Base-by-base conservation (phyloP, 2,797 vertebrate genomes). In the Pteropus rufus region DNA sequence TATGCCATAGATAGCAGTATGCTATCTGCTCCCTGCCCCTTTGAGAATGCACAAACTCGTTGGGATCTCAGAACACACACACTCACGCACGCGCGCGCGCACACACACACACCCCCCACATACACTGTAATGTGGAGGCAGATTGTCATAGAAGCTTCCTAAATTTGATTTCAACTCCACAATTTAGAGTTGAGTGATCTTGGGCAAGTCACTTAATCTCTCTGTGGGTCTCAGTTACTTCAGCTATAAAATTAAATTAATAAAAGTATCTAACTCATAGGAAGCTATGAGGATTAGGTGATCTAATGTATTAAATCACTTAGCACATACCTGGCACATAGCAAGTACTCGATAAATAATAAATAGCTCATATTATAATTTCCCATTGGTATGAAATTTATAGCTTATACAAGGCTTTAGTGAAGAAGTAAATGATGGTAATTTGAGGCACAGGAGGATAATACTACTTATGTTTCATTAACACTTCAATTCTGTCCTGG, bases 281-380 rank as follows among this genome's bases (percentile, higher is more conserved):
- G 9, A 31, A 7, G 14, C 3, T 85, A 64, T 92, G n/a, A 39
- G 12, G 7, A 73, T 83, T 94, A 41, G 34, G 72, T 36, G 7
- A 85, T 16, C 15, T 86, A 93, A 89, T 67, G 29, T 54, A 49
- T 77, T 76, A 92, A 88, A 69, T 36, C 34, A 85, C 10, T 92
- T 77, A 85, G 19, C 67, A 84, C 23, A 86, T 86, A 23, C 18
- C 4, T 82, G 70, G 58, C 41, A 86, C n/a, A 92, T 44, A 91
- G 26, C n/a, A 89, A 89, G 58, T 52, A 89, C 64, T 84, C 91
- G 34, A 76, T 76, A 92, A 89, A 70, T 46, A 96, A 75, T 64
- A 93, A 95, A 75, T 64, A 92, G 29, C 12, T 93, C 23, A 58
- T 80, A 76, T n/a, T 75, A 75, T 85, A 92, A 75, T 52, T 93